phyloP scores from a whole-genome alignment of 2,797 vertebrate genomes.

The Poeciliopsis presidionis region DNA sequence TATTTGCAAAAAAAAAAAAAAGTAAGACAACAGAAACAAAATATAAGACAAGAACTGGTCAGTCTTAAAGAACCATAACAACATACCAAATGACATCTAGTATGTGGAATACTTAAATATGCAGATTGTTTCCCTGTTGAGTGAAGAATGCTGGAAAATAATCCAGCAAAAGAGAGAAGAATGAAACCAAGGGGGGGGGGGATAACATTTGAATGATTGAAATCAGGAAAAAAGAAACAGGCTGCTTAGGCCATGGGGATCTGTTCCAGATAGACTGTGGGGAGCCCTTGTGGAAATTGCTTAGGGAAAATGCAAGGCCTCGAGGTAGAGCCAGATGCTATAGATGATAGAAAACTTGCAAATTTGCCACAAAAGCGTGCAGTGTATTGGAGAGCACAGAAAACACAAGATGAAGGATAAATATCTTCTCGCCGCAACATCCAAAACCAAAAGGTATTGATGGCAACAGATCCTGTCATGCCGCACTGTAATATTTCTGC shows the following conservation, averaged over 20 bases:
- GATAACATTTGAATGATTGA: conserved; percentile 29
- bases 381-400: conserved; percentile 21
- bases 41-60: background rate
- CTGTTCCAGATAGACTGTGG: conserved; percentile 32
- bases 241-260: conserved; percentile 40
- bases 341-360: conserved; percentile 53
- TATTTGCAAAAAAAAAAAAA: background rate
- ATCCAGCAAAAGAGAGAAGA: conserved; percentile 1
- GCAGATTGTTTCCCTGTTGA: background rate
- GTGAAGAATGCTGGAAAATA: conserved; percentile 17
- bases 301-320: conserved; percentile 53
- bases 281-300: conserved; percentile 54
- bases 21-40: background rate
- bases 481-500: background rate
- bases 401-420: conserved; percentile 44
- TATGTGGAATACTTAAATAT: background rate
- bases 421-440: conserved; percentile 39
- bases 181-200: conserved; percentile 12
- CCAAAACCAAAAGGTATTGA: conserved; percentile 44
- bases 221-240: conserved; percentile 30
- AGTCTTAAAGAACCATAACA: background rate
- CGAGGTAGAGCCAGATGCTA: conserved; percentile 56
- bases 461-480: conserved; percentile 12
- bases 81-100: background rate
- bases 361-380: conserved; percentile 49